Evolutionary conservation across 2,888 invertebrate species (phyloP).

Genomic region (Trichogramma dendrolimi): DNA sequence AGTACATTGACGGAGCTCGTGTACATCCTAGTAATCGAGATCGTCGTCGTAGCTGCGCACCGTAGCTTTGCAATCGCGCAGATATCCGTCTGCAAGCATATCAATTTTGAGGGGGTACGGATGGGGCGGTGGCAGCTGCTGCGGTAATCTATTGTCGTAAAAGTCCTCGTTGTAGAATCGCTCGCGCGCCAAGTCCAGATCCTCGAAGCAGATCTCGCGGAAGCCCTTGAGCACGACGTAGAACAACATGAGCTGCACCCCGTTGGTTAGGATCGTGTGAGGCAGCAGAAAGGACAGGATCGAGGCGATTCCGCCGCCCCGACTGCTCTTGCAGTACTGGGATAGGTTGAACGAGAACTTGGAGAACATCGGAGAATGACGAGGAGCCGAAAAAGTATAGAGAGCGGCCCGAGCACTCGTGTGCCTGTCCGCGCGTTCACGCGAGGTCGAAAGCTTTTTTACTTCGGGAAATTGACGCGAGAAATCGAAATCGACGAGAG

Average conservation of each 20-base stretch:
- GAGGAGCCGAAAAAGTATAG: no score
- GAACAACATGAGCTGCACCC: slow-evolving; percentile 32
- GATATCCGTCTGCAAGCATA: background rate
- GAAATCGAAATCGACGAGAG: no score
- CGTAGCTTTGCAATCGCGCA: background rate
- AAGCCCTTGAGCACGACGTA: slow-evolving; percentile 35
- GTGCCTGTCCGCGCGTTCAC: no score
- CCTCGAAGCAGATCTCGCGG: slow-evolving; percentile 36
- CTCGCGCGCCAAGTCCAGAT: slow-evolving; percentile 25
- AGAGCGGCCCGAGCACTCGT: no score
- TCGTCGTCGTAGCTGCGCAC: no score
- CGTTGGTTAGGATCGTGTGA: slow-evolving; percentile 30
- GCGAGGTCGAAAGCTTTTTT: no score
- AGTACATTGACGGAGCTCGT: no score
- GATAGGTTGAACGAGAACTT: no score
- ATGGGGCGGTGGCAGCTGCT: background rate
- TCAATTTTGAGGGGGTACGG: slow-evolving; percentile 1
- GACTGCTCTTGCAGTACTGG: no score
- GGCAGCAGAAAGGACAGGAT: slow-evolving; percentile 33
- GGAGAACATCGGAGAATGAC: no score
- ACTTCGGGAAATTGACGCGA: no score
- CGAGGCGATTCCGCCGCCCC: background rate
- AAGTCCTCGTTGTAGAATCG: slow-evolving; percentile 13
- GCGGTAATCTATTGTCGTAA: background rate
- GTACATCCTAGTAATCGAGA: no score